phyloP scores from a whole-genome alignment of 2,888 invertebrate species.

The Flexamia atlantica region DNA sequence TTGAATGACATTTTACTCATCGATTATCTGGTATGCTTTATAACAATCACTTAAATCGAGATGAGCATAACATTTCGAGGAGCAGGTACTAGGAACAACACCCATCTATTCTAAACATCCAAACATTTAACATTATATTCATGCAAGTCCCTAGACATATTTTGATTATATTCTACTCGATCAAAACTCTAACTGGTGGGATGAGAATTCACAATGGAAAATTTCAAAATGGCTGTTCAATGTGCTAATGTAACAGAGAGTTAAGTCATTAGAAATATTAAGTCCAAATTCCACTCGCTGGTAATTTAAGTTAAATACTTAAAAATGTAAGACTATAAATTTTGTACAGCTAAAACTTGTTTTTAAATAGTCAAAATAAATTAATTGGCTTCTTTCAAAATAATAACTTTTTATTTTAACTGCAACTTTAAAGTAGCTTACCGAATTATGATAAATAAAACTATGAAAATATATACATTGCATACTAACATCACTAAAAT shows the following conservation, averaged over 20 bases:
- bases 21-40: neutral
- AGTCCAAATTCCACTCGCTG: conserved; percentile 7
- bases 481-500: neutral
- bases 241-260: conserved; percentile 1
- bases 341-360: conserved; percentile 12
- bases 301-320: neutral
- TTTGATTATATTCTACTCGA: conserved; percentile 42
- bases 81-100: conserved; percentile 54
- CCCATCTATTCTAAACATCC: conserved; percentile 50
- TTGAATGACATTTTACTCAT: conserved; percentile 13
- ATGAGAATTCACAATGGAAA: conserved; percentile 19
- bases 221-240: conserved; percentile 3
- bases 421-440: neutral
- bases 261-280: conserved; percentile 15
- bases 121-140: conserved; percentile 53
- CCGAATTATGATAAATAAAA: neutral
- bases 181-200: conserved; percentile 26
- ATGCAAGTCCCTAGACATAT: conserved; percentile 52
- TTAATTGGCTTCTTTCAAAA: neutral
- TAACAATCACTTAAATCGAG: conserved; percentile 16
- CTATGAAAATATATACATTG: conserved; percentile 6
- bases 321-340: conserved; percentile 14
- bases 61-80: conserved; percentile 35
- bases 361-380: neutral
- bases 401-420: neutral